Conservation (phyloP, 2,113 vertebrate genomes). For the Carassius carassius region DNA sequence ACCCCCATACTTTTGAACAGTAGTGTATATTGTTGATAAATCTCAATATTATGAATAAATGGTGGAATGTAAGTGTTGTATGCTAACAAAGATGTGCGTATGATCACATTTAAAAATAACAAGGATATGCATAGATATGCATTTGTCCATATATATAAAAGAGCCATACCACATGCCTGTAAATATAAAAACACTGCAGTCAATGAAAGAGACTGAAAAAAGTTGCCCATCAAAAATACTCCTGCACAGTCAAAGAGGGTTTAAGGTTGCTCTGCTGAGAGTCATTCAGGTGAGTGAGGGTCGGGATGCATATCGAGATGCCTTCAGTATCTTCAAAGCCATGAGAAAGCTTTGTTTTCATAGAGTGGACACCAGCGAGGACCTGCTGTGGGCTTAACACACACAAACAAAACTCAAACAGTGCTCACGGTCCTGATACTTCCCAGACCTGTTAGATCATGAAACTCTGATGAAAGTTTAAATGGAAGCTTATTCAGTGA, state of each 20-base stretch:
- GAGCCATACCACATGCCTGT: not conserved
- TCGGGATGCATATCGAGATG: not conserved
- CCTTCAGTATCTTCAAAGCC: not conserved
- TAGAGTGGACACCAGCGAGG: not conserved
- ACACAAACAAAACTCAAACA: not conserved
- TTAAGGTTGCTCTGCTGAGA: not conserved
- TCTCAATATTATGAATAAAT: not conserved
- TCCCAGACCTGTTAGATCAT: constrained; percentile 26
- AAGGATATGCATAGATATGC: not conserved
- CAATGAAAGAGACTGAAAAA: not conserved
- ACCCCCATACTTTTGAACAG: too few species aligned
- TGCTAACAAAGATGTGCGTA: not conserved
- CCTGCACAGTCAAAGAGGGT: not conserved
- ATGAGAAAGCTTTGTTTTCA: constrained; percentile 13
- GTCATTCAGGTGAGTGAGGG: constrained; percentile 18
- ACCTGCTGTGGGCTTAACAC: not conserved
- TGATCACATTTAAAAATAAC: not conserved
- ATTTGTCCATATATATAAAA: not conserved
- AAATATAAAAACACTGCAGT: not conserved
- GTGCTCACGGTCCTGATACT: not conserved
- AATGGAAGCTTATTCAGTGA: not conserved
- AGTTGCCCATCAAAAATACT: not conserved
- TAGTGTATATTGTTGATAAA: too few species aligned
- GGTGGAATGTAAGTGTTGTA: too few species aligned
- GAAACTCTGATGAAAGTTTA: constrained; percentile 17